phyloP scores from a whole-genome alignment of 2,113 vertebrate species.

The Anas platyrhynchos region DNA sequence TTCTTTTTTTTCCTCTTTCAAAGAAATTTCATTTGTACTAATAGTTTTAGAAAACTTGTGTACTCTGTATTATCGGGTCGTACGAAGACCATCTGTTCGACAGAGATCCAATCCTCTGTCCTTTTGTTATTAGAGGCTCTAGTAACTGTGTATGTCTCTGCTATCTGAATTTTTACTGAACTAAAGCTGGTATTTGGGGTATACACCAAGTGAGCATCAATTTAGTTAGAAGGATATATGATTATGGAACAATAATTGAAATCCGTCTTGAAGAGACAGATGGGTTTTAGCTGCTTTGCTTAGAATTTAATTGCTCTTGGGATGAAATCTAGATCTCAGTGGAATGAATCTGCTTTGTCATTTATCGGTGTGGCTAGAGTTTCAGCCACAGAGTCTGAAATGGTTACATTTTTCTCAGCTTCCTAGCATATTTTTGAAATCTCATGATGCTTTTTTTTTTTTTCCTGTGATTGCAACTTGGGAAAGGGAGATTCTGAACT shows the following conservation, averaged over 20 bases:
- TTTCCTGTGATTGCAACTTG: background rate
- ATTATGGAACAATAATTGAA: slow-evolving; percentile 13
- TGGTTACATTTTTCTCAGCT: background rate
- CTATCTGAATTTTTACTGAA: background rate
- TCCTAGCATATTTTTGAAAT: background rate
- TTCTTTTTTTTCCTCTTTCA: background rate
- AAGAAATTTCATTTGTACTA: background rate
- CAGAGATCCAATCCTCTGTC: background rate
- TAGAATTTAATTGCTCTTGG: slow-evolving; percentile 27
- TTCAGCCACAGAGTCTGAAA: background rate
- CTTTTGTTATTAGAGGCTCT: background rate
- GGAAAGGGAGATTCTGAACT: background rate
- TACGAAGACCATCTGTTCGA: background rate
- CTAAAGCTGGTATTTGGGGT: background rate
- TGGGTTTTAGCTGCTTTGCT: slow-evolving; percentile 30
- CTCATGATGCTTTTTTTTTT: background rate
- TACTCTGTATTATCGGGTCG: background rate
- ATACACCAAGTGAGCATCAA: background rate
- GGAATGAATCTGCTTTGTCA: background rate
- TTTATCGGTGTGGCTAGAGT: background rate
- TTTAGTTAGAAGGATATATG: background rate
- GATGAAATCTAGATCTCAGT: background rate
- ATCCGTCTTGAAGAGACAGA: background rate
- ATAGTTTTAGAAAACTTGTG: background rate
- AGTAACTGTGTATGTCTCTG: background rate